phyloP scores from a whole-genome alignment of 2,888 invertebrate genomes.

The Drosophila suboccidentalis region DNA sequence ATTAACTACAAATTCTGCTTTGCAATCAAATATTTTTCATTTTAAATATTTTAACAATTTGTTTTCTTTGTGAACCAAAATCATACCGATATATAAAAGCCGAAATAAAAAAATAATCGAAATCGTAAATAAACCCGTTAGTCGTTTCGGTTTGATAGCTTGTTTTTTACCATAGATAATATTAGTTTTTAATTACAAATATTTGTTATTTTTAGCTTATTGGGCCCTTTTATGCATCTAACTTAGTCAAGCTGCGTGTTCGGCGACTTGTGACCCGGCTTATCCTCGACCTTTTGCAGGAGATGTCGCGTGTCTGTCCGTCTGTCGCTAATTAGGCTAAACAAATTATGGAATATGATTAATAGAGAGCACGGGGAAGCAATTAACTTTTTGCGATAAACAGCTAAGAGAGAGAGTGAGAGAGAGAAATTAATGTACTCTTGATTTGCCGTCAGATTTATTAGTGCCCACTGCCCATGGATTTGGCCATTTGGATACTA shows the following conservation, averaged over 20 bases:
- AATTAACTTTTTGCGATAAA: slow-evolving; percentile 76
- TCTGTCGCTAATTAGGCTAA: slow-evolving; percentile 70
- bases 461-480: slow-evolving; percentile 10
- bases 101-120: too few relatives aligned
- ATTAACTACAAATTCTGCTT: too few relatives aligned
- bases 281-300: slow-evolving; percentile 20
- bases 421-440: slow-evolving; percentile 41
- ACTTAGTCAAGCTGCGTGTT: slow-evolving; percentile 15
- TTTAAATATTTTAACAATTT: too few relatives aligned
- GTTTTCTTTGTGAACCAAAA: too few relatives aligned
- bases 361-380: slow-evolving; percentile 70
- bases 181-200: background rate
- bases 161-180: background rate
- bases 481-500: background rate
- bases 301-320: slow-evolving; percentile 10
- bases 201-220: slow-evolving; percentile 1
- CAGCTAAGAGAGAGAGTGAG: slow-evolving; percentile 15
- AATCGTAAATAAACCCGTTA: too few relatives aligned
- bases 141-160: too few relatives aligned
- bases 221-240: slow-evolving; percentile 13
- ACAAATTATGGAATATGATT: slow-evolving; percentile 76
- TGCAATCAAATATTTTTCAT: too few relatives aligned
- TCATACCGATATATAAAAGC: too few relatives aligned
- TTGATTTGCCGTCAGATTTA: slow-evolving; percentile 51
- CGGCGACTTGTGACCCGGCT: slow-evolving; percentile 17